phyloP scores from a whole-genome alignment of 2,888 invertebrate species.

The Meandrusa payeni region DNA sequence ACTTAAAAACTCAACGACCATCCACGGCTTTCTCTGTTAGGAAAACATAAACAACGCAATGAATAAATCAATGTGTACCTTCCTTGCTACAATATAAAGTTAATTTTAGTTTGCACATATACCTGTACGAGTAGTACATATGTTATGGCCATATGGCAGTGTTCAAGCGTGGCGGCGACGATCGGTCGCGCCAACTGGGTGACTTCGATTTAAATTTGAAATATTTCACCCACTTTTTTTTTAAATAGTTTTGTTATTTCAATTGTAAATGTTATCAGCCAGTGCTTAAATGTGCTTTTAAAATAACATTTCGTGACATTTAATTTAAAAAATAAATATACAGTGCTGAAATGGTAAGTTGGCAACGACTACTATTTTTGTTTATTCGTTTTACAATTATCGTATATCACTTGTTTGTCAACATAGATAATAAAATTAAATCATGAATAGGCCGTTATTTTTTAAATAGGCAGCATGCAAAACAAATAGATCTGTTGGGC shows the following conservation, averaged over 20 bases:
- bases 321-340: conserved; percentile 1
- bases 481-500: no score
- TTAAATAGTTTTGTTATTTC: not conserved
- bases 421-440: not conserved
- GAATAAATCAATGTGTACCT: conserved; percentile 1
- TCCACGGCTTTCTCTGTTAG: conserved; percentile 9
- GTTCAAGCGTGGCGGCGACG: conserved; percentile 17
- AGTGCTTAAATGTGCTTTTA: conserved; percentile 1
- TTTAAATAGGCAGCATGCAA: not conserved
- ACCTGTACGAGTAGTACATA: conserved; percentile 13
- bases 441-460: no score
- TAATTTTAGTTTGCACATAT: conserved; percentile 7
- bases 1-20: conserved; percentile 3
- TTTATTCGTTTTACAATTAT: conserved; percentile 25
- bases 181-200: conserved; percentile 24
- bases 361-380: conserved; percentile 31
- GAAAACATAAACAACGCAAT: conserved; percentile 14
- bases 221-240: conserved; percentile 9
- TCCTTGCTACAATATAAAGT: conserved; percentile 2
- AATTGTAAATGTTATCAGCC: not conserved
- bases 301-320: conserved; percentile 11
- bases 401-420: not conserved
- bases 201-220: conserved; percentile 20
- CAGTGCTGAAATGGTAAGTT: conserved; percentile 36
- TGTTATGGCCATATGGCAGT: conserved; percentile 24